Base-by-base conservation (phyloP, 2,888 invertebrate genomes). In the Rhodophaea formosa region DNA sequence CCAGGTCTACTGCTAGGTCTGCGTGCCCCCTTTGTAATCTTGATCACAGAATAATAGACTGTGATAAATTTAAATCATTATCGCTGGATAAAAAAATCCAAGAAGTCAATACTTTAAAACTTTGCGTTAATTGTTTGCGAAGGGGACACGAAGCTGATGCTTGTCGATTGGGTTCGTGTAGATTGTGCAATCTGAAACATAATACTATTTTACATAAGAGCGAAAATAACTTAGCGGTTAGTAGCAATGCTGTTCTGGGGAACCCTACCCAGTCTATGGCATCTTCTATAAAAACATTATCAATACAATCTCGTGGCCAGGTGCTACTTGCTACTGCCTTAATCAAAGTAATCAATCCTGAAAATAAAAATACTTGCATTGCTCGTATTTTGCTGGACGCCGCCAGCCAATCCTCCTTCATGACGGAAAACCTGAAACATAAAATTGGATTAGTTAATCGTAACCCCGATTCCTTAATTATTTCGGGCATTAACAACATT, bases 51-150 rank as follows among this genome's bases (percentile, higher is more conserved):
- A 42, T 61, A 10, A 16, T n/a, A n/a, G n/a, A n/a, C n/a, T n/a
- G n/a, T n/a, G n/a, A n/a, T n/a, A n/a, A n/a, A n/a, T n/a, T n/a
- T 47, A 7, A 51, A 59, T 10, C 15, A 7, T 29, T 51, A 15
- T 39, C 54, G 0, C 42, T 35, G 10, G 53, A 60, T 14, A 46
- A 23, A 35, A 52, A 47, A 32, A n/a, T 39, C 10, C 23, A 29
- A 1, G 56, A 56, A 45, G 56, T 56, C 3, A 30, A 7, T 3
- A 56, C 39, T 35, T 46, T 59, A 8, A 58, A 55, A n/a, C 51
- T 62, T 8, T 60, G 62, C n/a, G 12, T 39, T n/a, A 60, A 59
- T n/a, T 59, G 62, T 51, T 59, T 60, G 10, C 47, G 62, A 23
- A 47, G 51, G 7, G 57, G 59, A 16, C 58, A 61, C 15, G 12